Evolutionary conservation across 2,888 invertebrate species (phyloP), one percentile per base, ranked within the genome.

Genomic region (Oasisia sp.): DNA sequence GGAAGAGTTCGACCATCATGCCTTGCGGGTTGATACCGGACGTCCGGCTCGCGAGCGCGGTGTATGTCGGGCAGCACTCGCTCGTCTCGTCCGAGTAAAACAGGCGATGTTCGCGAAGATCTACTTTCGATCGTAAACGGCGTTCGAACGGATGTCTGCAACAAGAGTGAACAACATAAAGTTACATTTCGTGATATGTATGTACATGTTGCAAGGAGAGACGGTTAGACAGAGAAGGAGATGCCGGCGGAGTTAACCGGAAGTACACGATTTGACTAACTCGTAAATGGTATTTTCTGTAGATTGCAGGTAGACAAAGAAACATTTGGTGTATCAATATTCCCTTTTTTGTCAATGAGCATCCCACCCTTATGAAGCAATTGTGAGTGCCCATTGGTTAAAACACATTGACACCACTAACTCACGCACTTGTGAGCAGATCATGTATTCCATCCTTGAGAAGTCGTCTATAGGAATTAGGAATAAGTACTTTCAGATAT

Each of bases 61-160:
- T 97, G 91, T 97, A 97, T 50, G 98, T 97, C 90, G 98, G 98
- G 96, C 98, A 98, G 96, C 98, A 98, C 95, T 98, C 98, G 32
- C 92, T 89, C 32, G 92, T 32, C 9, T 91, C 91, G 91, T 93
- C 91, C 0, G 93, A 91, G 74, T 92, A 89, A 91, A 93, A 93
- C 14, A 93, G 89, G 5, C 92, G 91, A 89, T 93, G 93, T 32
- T 92, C 92, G 14, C 93, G 92, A 32, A 93, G 93, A 91, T 93
- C 93, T 32, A 32, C 32, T 7, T 32, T 45, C 8, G 56, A 74
- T 12, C 74, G 74, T 74, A 74, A 74, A 19, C 74, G 27, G 19
- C 74, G 74, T 27, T 27, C 74, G 74, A 74, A 74, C 74, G 74
- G 27, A 74, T 74, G 74, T 74, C 74, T 74, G 74, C 74, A 74